Conservation (phyloP, 2,113 vertebrate genomes). For the Oxyura jamaicensis region DNA sequence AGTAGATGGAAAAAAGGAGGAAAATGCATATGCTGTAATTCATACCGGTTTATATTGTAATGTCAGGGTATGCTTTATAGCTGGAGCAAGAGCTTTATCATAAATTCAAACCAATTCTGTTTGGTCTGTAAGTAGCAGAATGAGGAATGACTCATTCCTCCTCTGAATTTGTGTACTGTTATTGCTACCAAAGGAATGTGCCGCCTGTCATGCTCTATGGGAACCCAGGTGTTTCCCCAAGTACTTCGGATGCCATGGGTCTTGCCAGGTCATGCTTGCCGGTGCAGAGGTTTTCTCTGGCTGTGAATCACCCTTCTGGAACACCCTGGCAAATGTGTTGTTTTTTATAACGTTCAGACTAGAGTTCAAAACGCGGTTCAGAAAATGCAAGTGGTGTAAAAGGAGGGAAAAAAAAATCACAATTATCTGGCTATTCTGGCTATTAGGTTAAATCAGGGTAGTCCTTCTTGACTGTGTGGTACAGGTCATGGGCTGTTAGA, state of each 20-base stretch:
- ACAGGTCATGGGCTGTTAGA: background rate
- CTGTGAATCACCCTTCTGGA: background rate
- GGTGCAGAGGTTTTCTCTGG: background rate
- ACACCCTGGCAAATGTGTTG: background rate
- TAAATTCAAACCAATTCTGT: constrained; percentile 1
- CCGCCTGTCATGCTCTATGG: background rate
- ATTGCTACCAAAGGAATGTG: background rate
- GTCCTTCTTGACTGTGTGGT: background rate
- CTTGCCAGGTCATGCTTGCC: background rate
- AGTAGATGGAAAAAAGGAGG: background rate
- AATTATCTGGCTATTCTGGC: background rate
- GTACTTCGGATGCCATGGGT: background rate
- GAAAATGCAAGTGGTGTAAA: background rate
- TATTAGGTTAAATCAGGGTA: background rate
- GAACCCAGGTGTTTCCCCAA: constrained; percentile 2
- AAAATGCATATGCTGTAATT: background rate
- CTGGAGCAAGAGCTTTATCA: background rate
- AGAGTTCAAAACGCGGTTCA: background rate
- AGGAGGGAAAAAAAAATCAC: background rate
- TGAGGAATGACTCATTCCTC: background rate
- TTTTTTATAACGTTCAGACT: background rate
- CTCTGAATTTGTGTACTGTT: background rate
- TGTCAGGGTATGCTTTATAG: background rate
- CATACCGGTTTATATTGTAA: background rate
- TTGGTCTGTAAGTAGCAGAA: background rate